Conservation (phyloP, 2,888 invertebrate species). For the Acleris literana region DNA sequence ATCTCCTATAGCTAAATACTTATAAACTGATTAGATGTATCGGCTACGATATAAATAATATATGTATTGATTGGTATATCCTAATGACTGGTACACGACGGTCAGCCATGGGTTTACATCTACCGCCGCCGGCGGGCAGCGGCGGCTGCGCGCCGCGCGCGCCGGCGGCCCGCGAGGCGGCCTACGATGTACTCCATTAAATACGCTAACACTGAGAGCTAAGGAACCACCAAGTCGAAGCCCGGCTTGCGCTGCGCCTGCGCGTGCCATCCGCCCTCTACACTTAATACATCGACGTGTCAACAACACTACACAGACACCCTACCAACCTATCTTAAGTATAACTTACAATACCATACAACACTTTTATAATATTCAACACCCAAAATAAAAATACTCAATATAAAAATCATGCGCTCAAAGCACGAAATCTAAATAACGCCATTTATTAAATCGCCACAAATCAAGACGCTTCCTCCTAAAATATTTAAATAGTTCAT, state of each 20-base stretch:
- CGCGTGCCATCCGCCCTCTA: conserved; percentile 37
- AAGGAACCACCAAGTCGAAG: conserved; percentile 32
- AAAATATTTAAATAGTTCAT: conserved; percentile 35
- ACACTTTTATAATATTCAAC: conserved; percentile 64
- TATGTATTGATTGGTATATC: conserved; percentile 64
- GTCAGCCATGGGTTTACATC: conserved; percentile 69
- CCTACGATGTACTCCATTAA: conserved; percentile 38
- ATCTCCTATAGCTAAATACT: conserved; percentile 72
- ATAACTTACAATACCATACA: conserved; percentile 70
- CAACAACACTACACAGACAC: conserved; percentile 49
- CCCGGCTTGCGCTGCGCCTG: conserved; percentile 20
- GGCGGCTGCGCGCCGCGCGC: neutral
- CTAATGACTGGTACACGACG: conserved; percentile 78
- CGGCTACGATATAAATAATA: conserved; percentile 74
- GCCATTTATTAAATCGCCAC: conserved; percentile 57
- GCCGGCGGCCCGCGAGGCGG: conserved; percentile 10
- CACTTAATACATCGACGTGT: conserved; percentile 52
- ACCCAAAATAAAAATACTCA: conserved; percentile 68
- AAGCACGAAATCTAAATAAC: conserved; percentile 74
- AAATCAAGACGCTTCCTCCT: conserved; percentile 39
- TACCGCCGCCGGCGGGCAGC: neutral
- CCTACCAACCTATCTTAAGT: conserved; percentile 51
- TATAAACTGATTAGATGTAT: conserved; percentile 59
- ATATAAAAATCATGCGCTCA: conserved; percentile 77
- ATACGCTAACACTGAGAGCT: conserved; percentile 39